A percentile compares a stretch with the other conserved stretches of the same genome.
phyloP scores from a whole-genome alignment of 92 coral and sea anemone species.

The Epizoanthus rinbou region DNA sequence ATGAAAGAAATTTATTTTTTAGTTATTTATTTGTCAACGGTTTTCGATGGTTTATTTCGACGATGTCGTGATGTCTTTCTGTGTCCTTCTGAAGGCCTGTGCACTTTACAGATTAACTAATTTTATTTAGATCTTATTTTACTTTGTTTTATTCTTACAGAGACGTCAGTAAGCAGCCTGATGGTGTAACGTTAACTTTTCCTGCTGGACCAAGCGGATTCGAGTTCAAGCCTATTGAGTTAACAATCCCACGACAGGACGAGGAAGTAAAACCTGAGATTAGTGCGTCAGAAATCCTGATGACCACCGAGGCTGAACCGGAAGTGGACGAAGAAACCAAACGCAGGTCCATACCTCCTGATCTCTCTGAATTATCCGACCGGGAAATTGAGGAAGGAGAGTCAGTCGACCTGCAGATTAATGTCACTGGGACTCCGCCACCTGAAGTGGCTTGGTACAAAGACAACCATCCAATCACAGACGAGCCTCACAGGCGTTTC shows the following conservation, averaged over 20 bases:
- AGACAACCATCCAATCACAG: conserved; percentile 75
- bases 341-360: conserved; percentile 61
- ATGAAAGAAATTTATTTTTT: too few relatives aligned
- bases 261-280: conserved; percentile 32
- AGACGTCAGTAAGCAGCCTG: conserved; percentile 56
- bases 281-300: conserved; percentile 58
- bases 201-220: conserved; percentile 56
- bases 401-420: conserved; percentile 68
- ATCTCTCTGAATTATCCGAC: conserved; percentile 63
- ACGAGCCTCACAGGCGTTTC: conserved; percentile 73
- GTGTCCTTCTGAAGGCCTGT: neutral
- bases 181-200: conserved; percentile 61
- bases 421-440: conserved; percentile 72
- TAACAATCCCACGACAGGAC: conserved; percentile 66
- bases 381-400: conserved; percentile 73
- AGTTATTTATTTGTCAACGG: too few relatives aligned
- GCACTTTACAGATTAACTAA: conserved; percentile 9
- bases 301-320: conserved; percentile 49
- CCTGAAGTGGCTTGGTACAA: conserved; percentile 86
- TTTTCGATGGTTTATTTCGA: neutral
- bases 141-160: conserved; percentile 36
- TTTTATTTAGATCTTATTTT: neutral
- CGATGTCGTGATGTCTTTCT: too few relatives aligned
- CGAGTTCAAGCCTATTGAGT: conserved; percentile 68
- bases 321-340: conserved; percentile 43